Percentiles rank a stretch among this genome's conserved stretches.
phyloP scores from a whole-genome alignment of 2,888 invertebrate genomes.

The Scelioninae gen. 1 region DNA sequence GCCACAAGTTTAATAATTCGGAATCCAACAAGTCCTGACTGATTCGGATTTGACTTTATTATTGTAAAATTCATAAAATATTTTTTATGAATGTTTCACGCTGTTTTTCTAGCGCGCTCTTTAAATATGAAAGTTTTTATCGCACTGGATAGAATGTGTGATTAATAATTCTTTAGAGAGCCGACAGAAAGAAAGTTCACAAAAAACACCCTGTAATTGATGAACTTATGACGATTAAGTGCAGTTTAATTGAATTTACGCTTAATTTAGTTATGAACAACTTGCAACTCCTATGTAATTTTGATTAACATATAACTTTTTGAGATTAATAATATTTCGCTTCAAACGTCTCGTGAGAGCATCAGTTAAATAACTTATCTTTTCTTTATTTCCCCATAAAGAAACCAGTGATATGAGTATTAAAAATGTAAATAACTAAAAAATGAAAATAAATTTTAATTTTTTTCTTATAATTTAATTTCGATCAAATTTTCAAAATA shows the following conservation, averaged over 20 bases:
- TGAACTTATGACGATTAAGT: constrained; percentile 19
- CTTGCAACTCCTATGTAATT: neutral
- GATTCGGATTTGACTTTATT: too few relatives aligned
- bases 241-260: constrained; percentile 19
- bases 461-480: too few relatives aligned
- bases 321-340: constrained; percentile 9
- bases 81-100: too few relatives aligned
- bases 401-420: too few relatives aligned
- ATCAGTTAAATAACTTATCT: neutral
- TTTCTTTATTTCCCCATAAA: neutral
- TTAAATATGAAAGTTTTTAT: constrained; percentile 26
- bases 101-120: too few relatives aligned
- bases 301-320: constrained; percentile 14
- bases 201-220: constrained; percentile 22
- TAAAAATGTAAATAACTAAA: too few relatives aligned
- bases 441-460: too few relatives aligned
- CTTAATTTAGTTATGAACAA: constrained; percentile 15
- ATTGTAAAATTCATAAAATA: too few relatives aligned
- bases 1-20: too few relatives aligned
- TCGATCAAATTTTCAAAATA: too few relatives aligned
- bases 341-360: neutral
- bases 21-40: too few relatives aligned
- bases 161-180: constrained; percentile 28
- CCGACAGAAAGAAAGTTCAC: constrained; percentile 14
- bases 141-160: constrained; percentile 11